Evolutionary conservation across 2,888 invertebrate genomes (phyloP).

Genomic region (Callinectes sapidus): DNA sequence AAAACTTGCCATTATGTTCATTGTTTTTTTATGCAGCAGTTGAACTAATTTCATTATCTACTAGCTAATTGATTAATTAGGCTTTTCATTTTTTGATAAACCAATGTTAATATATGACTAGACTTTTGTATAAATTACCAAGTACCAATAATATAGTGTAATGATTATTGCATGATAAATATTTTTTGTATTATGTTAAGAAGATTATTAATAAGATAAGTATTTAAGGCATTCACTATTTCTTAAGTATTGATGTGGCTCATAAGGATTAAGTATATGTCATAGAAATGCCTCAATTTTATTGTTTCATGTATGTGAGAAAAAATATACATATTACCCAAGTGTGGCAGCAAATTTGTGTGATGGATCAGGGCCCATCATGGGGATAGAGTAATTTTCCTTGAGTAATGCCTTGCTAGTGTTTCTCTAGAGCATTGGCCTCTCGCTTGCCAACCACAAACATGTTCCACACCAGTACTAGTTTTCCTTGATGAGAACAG

Average conservation of each 20-base stretch:
- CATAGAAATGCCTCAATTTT: conserved; percentile 31
- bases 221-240: conserved; percentile 61
- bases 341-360: conserved; percentile 40
- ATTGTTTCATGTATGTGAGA: conserved; percentile 44
- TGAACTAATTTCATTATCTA: not conserved
- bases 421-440: conserved; percentile 26
- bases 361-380: conserved; percentile 15
- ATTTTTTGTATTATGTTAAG: conserved; percentile 51
- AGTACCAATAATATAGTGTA: conserved; percentile 43
- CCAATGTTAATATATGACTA: not conserved
- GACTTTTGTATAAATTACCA: not conserved
- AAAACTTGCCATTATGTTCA: not conserved
- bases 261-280: conserved; percentile 55
- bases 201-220: conserved; percentile 49
- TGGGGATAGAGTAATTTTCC: not conserved
- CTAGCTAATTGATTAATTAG: not conserved
- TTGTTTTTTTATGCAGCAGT: conserved; percentile 31
- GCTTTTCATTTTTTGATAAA: not conserved
- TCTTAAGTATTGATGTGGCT: conserved; percentile 62
- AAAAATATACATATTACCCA: not conserved
- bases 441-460: conserved; percentile 32
- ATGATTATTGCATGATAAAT: conserved; percentile 52
- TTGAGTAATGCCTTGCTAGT: conserved; percentile 7
- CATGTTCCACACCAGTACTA: conserved; percentile 44
- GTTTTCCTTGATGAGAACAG: conserved; percentile 18